Percentiles rank a stretch among this genome's conserved stretches.
These are phyloP conservation scores for Trachelus iudaicus DNA, from an alignment of 2,888 invertebrate species.

Conservation along the genomic window DNA sequence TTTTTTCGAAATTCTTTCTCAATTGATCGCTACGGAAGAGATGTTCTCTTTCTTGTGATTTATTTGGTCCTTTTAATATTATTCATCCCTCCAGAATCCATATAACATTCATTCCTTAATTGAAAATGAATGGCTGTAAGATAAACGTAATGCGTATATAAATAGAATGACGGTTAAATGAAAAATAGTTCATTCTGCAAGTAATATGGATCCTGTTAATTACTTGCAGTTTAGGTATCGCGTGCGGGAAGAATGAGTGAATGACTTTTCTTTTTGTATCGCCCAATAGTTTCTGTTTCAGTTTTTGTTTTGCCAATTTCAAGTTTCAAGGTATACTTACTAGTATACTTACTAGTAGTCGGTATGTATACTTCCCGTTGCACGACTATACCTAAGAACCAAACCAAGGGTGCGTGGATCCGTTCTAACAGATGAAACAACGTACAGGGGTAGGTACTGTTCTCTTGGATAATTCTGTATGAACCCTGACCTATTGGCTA, in stretches of 20 bases:
- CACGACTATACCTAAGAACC: background rate
- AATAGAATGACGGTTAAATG: background rate
- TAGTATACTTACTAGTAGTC: background rate
- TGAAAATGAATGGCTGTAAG: background rate
- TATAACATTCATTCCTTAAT: background rate
- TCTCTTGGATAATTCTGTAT: background rate
- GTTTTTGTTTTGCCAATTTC: background rate
- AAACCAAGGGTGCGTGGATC: background rate
- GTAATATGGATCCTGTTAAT: background rate
- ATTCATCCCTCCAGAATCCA: background rate
- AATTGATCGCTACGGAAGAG: background rate
- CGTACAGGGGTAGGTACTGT: background rate
- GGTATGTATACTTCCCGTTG: background rate
- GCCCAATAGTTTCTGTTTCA: background rate
- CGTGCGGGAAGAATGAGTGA: background rate
- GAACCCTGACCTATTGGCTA: background rate
- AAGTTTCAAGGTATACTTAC: background rate
- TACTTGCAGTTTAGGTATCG: background rate
- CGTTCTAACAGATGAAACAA: background rate
- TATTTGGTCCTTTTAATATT: background rate
- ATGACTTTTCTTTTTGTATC: background rate
- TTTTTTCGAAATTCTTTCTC: background rate
- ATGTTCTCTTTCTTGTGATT: background rate
- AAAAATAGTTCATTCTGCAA: background rate
- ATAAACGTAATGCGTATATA: background rate